Evolutionary conservation across 1,140 invertebrate genomes (phyloP).

Genomic region (Pinna nobilis): DNA sequence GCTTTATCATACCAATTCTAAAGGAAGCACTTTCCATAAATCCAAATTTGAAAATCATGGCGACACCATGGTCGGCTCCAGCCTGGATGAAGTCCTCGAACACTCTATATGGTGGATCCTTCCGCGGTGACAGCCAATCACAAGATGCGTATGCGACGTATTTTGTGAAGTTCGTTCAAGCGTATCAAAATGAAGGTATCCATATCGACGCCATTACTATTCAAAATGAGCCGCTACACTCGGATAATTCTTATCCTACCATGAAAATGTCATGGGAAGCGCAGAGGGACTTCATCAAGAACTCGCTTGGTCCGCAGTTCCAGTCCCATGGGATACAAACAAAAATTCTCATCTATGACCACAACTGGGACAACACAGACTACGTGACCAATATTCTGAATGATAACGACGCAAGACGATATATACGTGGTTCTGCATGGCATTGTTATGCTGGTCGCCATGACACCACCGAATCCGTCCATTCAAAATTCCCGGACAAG

Average conservation of each 20-base stretch:
- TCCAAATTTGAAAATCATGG: slow-evolving; percentile 50
- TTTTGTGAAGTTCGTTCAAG: slow-evolving; percentile 54
- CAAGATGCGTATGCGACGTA: slow-evolving; percentile 46
- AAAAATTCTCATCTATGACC: slow-evolving; percentile 54
- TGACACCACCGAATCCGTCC: slow-evolving; percentile 35
- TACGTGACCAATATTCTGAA: slow-evolving; percentile 48
- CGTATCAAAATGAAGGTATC: slow-evolving; percentile 48
- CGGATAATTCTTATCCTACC: slow-evolving; percentile 42
- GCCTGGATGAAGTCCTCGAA: slow-evolving; percentile 57
- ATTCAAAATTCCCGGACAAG: slow-evolving; percentile 41
- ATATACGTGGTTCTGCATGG: slow-evolving; percentile 50
- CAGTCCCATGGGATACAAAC: slow-evolving; percentile 44
- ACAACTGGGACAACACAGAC: slow-evolving; percentile 47
- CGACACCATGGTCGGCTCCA: slow-evolving; percentile 53
- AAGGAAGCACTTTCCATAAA: slow-evolving; percentile 51
- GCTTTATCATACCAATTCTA: slow-evolving; percentile 56
- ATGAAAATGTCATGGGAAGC: slow-evolving; percentile 9
- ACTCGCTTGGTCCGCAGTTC: slow-evolving; percentile 50
- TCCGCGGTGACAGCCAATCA: slow-evolving; percentile 35
- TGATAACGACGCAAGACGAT: slow-evolving; percentile 45
- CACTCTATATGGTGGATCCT: slow-evolving; percentile 43
- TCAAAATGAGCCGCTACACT: slow-evolving; percentile 56
- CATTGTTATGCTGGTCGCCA: slow-evolving; percentile 56
- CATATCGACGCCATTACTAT: slow-evolving; percentile 47
- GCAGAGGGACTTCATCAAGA: slow-evolving; percentile 42